Percentiles rank a stretch among this genome's conserved stretches.
phyloP scores from a whole-genome alignment of 2,113 vertebrate genomes.

The Tenebrosternarchus preto region DNA sequence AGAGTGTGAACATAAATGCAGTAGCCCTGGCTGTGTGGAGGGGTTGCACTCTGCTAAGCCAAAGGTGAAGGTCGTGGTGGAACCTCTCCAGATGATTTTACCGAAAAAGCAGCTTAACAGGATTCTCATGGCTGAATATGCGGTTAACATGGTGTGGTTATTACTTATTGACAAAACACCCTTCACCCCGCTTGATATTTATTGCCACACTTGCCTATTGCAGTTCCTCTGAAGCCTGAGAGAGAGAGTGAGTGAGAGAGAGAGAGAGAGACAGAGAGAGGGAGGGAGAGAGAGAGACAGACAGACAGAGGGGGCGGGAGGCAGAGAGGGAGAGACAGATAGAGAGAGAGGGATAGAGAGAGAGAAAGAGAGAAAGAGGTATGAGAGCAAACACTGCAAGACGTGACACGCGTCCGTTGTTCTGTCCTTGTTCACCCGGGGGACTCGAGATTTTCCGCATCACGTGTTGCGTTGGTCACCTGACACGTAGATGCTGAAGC shows the following conservation, averaged over 20 bases:
- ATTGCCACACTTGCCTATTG: slow-evolving; percentile 33
- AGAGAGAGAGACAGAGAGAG: slow-evolving; percentile 49
- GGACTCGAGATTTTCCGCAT: background rate
- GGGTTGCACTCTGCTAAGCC: slow-evolving; percentile 1
- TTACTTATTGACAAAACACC: slow-evolving; percentile 65
- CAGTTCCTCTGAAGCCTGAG: slow-evolving; percentile 20
- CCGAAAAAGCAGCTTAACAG: slow-evolving; percentile 55
- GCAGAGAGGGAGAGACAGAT: slow-evolving; percentile 43
- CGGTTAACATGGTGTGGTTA: slow-evolving; percentile 59
- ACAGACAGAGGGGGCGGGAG: too few species aligned
- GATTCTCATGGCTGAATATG: slow-evolving; percentile 60
- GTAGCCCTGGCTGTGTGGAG: too few species aligned
- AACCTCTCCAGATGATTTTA: slow-evolving; percentile 49
- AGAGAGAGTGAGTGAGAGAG: slow-evolving; percentile 30
- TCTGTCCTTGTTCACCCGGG: slow-evolving; percentile 1
- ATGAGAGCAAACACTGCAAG: background rate
- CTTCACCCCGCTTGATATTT: slow-evolving; percentile 48
- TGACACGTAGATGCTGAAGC: slow-evolving; percentile 40
- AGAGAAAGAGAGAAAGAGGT: slow-evolving; percentile 42
- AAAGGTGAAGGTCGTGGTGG: background rate
- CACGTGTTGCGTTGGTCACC: slow-evolving; percentile 36
- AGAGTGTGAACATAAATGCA: too few species aligned
- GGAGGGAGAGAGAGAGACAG: slow-evolving; percentile 47
- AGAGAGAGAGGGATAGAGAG: slow-evolving; percentile 42
- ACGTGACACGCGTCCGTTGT: background rate